Evolutionary conservation across 2,113 vertebrate genomes (phyloP).

Genomic region (Paradoxurus hermaphroditus): DNA sequence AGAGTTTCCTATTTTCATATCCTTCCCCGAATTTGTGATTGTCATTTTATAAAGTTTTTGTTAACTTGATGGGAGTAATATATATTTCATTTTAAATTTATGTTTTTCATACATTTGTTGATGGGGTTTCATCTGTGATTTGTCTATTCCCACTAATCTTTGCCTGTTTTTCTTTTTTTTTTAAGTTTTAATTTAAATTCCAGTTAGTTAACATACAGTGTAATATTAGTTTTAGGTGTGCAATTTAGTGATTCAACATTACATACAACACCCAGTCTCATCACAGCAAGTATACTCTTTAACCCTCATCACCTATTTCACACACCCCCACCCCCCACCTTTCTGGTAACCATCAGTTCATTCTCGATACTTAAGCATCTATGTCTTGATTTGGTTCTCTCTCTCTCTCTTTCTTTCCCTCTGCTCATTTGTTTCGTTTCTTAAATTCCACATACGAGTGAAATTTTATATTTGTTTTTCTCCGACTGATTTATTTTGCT

Average conservation of each 20-base stretch:
- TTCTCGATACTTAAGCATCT: not conserved
- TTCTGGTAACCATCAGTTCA: not conserved
- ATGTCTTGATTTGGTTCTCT: not conserved
- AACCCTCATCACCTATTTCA: not conserved
- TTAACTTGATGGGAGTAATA: not conserved
- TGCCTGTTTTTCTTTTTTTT: not conserved
- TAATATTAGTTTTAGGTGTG: not conserved
- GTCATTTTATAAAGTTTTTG: not conserved
- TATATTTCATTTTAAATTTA: not conserved
- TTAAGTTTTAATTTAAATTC: not conserved
- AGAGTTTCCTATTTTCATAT: not conserved
- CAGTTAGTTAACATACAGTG: not conserved
- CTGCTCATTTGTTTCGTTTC: not conserved
- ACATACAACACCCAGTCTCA: not conserved
- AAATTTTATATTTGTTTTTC: not conserved
- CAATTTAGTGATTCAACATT: not conserved
- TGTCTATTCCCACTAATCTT: not conserved
- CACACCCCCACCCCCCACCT: not conserved
- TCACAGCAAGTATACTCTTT: not conserved
- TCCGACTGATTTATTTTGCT: not conserved
- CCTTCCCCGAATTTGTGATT: not conserved
- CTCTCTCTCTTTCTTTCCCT: not conserved
- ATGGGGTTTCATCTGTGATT: not conserved
- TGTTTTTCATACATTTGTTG: not conserved
- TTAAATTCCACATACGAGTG: not conserved